Percentiles rank a stretch among this genome's conserved stretches.
phyloP scores from a whole-genome alignment of 1,140 invertebrate genomes.

The Eupristina koningsbergeri region DNA sequence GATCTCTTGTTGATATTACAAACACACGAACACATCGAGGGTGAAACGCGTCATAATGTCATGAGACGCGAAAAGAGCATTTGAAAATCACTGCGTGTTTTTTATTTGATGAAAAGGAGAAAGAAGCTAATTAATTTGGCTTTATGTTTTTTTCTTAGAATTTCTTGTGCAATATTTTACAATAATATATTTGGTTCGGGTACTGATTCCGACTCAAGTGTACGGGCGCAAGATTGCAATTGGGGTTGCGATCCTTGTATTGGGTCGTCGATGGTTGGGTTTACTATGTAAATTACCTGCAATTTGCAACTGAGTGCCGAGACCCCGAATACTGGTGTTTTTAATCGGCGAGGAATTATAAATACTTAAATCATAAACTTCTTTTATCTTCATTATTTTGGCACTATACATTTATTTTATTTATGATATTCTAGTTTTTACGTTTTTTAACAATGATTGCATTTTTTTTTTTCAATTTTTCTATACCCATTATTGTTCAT shows the following conservation, averaged over 20 bases:
- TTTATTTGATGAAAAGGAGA: not conserved
- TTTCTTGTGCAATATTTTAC: not conserved
- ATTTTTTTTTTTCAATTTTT: not conserved
- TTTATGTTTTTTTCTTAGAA: not conserved
- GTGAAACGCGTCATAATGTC: not conserved
- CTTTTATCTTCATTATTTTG: not conserved
- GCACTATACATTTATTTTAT: not conserved
- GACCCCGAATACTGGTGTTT: not conserved
- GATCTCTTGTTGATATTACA: no score
- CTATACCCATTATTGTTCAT: not conserved
- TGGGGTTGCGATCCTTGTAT: not conserved
- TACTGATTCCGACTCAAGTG: not conserved
- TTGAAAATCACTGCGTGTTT: not conserved
- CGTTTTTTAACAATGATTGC: not conserved
- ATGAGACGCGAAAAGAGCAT: not conserved
- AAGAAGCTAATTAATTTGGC: not conserved
- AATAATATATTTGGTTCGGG: not conserved
- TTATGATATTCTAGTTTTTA: not conserved
- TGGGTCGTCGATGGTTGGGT: not conserved
- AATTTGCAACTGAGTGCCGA: not conserved
- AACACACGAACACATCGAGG: not conserved
- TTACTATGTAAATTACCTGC: not conserved
- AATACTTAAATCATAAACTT: not conserved
- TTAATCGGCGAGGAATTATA: not conserved
- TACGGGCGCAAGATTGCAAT: no score